These are phyloP conservation scores for Stenurella melanura DNA, from an alignment of 2,888 invertebrate genomes.

Conservation along the genomic window DNA sequence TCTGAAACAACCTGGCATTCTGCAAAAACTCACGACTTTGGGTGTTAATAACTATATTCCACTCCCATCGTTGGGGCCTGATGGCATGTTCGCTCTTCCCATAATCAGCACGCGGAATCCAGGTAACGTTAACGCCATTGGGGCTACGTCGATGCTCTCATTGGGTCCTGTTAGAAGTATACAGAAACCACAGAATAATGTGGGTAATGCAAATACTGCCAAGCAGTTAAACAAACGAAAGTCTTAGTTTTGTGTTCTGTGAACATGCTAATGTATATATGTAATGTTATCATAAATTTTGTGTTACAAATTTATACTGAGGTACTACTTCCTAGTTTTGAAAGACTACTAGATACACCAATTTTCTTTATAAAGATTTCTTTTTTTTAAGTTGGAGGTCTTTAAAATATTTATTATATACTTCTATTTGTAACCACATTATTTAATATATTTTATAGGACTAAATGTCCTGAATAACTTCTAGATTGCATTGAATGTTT, in stretches of 20 bases:
- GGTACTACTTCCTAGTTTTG: neutral
- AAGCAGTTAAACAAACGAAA: slow-evolving; percentile 52
- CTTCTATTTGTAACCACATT: neutral
- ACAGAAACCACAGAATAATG: slow-evolving; percentile 58
- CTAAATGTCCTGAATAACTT: neutral
- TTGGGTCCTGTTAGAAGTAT: slow-evolving; percentile 80
- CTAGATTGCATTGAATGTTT: neutral
- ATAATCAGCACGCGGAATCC: slow-evolving; percentile 72
- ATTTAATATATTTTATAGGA: neutral
- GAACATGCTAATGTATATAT: slow-evolving; percentile 47
- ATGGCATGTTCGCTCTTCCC: slow-evolving; percentile 80
- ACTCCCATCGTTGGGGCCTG: slow-evolving; percentile 75
- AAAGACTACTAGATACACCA: neutral
- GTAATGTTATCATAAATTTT: slow-evolving; percentile 26
- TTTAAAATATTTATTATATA: neutral
- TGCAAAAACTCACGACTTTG: slow-evolving; percentile 79
- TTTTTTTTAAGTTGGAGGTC: neutral
- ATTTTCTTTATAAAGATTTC: neutral
- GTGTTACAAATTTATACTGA: slow-evolving; percentile 15
- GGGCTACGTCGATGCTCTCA: slow-evolving; percentile 82
- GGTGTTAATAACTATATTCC: slow-evolving; percentile 87
- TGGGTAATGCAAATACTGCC: slow-evolving; percentile 43
- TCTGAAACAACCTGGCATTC: slow-evolving; percentile 80
- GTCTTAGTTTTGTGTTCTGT: slow-evolving; percentile 51
- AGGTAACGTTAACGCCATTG: slow-evolving; percentile 75